A percentile compares a stretch with the other conserved stretches of the same genome.
Evolutionary conservation across 2,113 vertebrate species (phyloP).

Genomic region (Dascyllus trimaculatus): DNA sequence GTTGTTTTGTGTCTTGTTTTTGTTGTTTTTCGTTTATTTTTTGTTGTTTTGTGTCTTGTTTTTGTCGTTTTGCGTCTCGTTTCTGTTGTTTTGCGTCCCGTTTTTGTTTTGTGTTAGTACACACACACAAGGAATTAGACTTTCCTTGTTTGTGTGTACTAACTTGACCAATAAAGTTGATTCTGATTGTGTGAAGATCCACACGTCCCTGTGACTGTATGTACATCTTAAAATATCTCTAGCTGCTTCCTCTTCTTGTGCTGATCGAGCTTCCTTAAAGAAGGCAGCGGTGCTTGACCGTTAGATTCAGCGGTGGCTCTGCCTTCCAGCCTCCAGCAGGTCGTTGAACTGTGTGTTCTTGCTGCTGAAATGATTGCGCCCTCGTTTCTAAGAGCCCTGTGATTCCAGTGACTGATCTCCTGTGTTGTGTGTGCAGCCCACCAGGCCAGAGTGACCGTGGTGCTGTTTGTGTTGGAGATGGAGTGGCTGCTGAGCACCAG

Average conservation of each 20-base stretch:
- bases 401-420: background rate
- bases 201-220: background rate
- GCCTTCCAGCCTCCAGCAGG: too few relatives aligned
- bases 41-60: too few relatives aligned
- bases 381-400: background rate
- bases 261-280: background rate
- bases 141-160: too few relatives aligned
- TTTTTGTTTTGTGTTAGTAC: too few relatives aligned
- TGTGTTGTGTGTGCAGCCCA: slow-evolving; percentile 85
- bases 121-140: too few relatives aligned
- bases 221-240: background rate
- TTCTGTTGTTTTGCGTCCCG: too few relatives aligned
- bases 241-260: background rate
- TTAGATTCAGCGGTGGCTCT: background rate
- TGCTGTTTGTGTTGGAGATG: slow-evolving; percentile 97
- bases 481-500: slow-evolving; percentile 97
- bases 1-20: too few relatives aligned
- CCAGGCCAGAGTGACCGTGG: slow-evolving; percentile 93
- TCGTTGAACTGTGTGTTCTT: too few relatives aligned
- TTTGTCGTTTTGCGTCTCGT: too few relatives aligned
- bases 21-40: too few relatives aligned
- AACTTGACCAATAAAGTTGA: too few relatives aligned
- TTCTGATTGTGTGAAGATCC: background rate
- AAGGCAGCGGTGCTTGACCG: background rate
- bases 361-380: background rate